Percentiles rank a stretch among this genome's conserved stretches.
Conservation (phyloP, 2,888 invertebrate species). For the Drosophila percnosoma region DNA sequence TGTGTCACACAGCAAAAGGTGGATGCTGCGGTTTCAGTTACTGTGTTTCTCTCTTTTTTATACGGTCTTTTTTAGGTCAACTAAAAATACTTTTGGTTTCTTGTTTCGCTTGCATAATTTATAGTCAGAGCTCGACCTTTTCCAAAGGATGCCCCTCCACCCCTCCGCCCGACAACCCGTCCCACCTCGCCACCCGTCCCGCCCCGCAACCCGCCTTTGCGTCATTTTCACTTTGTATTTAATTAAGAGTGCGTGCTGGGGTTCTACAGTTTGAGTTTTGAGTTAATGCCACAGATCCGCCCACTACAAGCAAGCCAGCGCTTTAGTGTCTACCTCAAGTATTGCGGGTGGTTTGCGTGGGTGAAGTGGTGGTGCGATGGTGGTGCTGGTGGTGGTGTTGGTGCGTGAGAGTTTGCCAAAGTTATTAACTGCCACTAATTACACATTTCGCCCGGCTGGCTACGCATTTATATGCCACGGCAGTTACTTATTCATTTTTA, state of each 20-base stretch:
- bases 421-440: slow-evolving; percentile 74
- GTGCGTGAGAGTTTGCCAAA: slow-evolving; percentile 64
- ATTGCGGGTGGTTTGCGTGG: background rate
- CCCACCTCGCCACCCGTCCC: background rate
- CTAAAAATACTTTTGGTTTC: slow-evolving; percentile 58
- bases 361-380: background rate
- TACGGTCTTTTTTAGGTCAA: slow-evolving; percentile 49
- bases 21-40: slow-evolving; percentile 28
- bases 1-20: slow-evolving; percentile 47
- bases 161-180: background rate
- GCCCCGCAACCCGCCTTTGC: slow-evolving; percentile 10
- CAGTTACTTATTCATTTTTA: slow-evolving; percentile 48
- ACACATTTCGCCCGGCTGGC: slow-evolving; percentile 63
- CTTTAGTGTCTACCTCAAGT: slow-evolving; percentile 19
- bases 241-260: slow-evolving; percentile 63
- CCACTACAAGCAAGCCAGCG: slow-evolving; percentile 11
- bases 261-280: slow-evolving; percentile 40
- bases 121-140: slow-evolving; percentile 41
- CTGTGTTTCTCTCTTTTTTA: slow-evolving; percentile 17
- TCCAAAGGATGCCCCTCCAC: background rate
- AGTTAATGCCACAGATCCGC: slow-evolving; percentile 40
- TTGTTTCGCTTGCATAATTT: slow-evolving; percentile 57
- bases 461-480: slow-evolving; percentile 69
- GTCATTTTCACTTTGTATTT: slow-evolving; percentile 61
- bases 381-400: background rate